Evolutionary conservation across 2,113 vertebrate species (phyloP), one percentile per base, ranked within the genome.

Genomic region (Ptilorrhoa leucosticta): DNA sequence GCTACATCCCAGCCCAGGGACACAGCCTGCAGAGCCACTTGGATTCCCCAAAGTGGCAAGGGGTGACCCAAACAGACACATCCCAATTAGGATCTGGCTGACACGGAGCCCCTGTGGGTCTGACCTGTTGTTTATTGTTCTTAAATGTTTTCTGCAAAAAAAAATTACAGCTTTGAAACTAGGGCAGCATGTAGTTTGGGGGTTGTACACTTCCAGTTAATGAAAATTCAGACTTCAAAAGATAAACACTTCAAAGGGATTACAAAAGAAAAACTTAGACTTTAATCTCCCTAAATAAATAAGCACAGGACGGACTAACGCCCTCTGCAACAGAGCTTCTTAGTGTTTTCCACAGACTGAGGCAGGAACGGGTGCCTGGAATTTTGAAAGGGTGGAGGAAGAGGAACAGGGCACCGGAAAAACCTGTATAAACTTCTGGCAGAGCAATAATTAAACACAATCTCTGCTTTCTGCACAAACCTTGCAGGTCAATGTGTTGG

Each of bases 241-340:
- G 94, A 95, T 92, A 96, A 97, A 93, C 18, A 94, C 90, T 95
- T 96, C 96, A 96, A 96, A 97, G 90, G 64, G 64, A 93, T 92
- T 93, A 96, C 79, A 81, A 90, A 94, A 96, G 79, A 51, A 83
- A 69, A 90, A 83, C 42, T 83, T 73, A n/a, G 85, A 92, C 94
- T 97, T 96, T 94, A 96, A 96, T 96, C 95, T 97, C 82, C 24
- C 83, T 97, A 92, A 95, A 93, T 92, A 96, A 96, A 96, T 93
- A 95, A 93, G 79, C 68, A 54, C 45, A n/a, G 85, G 12, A 57
- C 13, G 1, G 56, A 68, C 70, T 73, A 66, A 91, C 9, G 13
- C 58, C 75, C 85, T 88, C 71, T 83, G 71, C 76, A 63, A 82
- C 66, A 70, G 7, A 79, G 11, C 71, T 95, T 19, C 84, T 76